Evolutionary conservation across 2,888 invertebrate species (phyloP).

Genomic region (Pterostichus niger): DNA sequence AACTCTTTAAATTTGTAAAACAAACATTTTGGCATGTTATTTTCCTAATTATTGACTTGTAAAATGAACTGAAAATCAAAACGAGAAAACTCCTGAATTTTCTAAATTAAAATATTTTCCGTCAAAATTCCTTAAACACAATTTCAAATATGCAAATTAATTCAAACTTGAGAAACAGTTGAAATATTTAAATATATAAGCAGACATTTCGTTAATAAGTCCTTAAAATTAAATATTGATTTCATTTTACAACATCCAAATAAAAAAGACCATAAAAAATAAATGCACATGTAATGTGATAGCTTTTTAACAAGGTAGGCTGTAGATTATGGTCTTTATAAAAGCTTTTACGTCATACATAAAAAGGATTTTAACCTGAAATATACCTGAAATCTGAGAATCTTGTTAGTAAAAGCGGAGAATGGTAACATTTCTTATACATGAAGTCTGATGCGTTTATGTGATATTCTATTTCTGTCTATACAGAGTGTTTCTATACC

Average conservation of each 20-base stretch:
- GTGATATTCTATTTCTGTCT: too few relatives aligned
- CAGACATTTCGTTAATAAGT: background rate
- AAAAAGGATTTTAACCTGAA: slow-evolving; percentile 10
- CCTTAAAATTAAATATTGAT: slow-evolving; percentile 14
- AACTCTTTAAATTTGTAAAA: too few relatives aligned
- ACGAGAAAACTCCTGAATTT: background rate
- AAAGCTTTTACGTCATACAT: background rate
- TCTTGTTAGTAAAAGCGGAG: slow-evolving; percentile 19
- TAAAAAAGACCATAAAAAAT: background rate
- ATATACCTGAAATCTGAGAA: slow-evolving; percentile 17
- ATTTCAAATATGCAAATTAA: slow-evolving; percentile 15
- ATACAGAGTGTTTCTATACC: too few relatives aligned
- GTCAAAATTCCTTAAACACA: background rate
- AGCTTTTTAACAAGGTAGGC: slow-evolving; percentile 10
- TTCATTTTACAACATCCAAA: background rate
- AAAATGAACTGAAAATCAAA: background rate
- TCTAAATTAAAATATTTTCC: too few relatives aligned
- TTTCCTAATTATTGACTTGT: too few relatives aligned
- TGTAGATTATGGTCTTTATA: slow-evolving; percentile 10
- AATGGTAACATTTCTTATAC: background rate
- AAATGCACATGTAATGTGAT: slow-evolving; percentile 14
- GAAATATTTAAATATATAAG: background rate
- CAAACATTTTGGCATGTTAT: too few relatives aligned
- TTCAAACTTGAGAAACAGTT: background rate
- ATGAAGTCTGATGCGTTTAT: too few relatives aligned